A percentile compares a stretch with the other conserved stretches of the same genome.
These are phyloP conservation scores for Teleopsis dalmanni DNA, from an alignment of 1,140 invertebrate species.

Conservation along the genomic window DNA sequence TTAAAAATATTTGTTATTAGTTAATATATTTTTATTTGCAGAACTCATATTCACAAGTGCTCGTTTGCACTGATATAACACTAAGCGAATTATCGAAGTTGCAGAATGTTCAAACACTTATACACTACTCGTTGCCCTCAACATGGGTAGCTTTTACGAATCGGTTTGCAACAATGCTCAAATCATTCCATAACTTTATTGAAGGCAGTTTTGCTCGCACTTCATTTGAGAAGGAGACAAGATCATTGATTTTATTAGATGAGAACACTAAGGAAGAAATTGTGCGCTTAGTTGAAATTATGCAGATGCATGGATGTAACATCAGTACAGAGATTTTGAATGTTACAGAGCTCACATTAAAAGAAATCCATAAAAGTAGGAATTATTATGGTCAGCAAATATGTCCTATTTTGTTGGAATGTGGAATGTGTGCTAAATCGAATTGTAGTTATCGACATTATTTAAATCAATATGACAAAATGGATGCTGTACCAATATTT, in stretches of 20 bases:
- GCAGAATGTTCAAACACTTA: slow-evolving; percentile 13
- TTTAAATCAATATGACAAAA: slow-evolving; percentile 10
- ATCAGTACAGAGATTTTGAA: slow-evolving; percentile 11
- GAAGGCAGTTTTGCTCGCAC: neutral
- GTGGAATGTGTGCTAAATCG: slow-evolving; percentile 12
- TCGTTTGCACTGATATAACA: slow-evolving; percentile 6
- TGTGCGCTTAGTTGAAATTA: slow-evolving; percentile 13
- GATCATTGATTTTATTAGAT: slow-evolving; percentile 13
- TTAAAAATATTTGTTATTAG: neutral
- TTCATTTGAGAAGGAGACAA: neutral
- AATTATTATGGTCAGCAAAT: slow-evolving; percentile 1
- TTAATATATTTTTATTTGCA: neutral
- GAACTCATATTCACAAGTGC: slow-evolving; percentile 8
- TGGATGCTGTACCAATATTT: neutral
- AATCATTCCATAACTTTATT: slow-evolving; percentile 11
- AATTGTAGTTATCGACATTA: slow-evolving; percentile 14
- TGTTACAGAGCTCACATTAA: slow-evolving; percentile 4
- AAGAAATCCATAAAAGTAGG: slow-evolving; percentile 1
- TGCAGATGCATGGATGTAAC: slow-evolving; percentile 13
- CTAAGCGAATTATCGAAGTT: slow-evolving; percentile 10
- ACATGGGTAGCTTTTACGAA: slow-evolving; percentile 12
- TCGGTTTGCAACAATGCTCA: slow-evolving; percentile 8
- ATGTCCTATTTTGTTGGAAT: slow-evolving; percentile 11
- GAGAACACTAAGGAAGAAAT: slow-evolving; percentile 13
- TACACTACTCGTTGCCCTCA: slow-evolving; percentile 14